These are phyloP conservation scores for Aricia artaxerxes DNA, from an alignment of 2,888 invertebrate genomes.

Conservation along the genomic window DNA sequence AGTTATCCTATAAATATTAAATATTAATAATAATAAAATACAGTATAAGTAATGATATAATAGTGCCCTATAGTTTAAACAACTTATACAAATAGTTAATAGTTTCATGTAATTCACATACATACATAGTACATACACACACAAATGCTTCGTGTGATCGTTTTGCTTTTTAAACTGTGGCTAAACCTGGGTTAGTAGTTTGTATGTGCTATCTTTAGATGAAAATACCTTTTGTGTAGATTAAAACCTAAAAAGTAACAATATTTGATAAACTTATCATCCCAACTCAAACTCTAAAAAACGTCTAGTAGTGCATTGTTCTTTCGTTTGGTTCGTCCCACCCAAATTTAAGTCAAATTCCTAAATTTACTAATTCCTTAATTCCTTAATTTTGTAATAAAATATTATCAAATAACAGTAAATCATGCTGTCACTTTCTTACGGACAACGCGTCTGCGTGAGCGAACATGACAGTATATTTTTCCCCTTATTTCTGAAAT, in stretches of 20 bases:
- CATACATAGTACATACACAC: background rate
- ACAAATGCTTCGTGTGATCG: constrained; percentile 14
- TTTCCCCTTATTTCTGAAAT: background rate
- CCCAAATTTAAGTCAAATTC: no score
- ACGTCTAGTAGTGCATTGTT: no score
- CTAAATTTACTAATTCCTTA: no score
- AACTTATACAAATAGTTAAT: background rate
- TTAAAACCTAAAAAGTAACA: background rate
- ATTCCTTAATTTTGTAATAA: no score
- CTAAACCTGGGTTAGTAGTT: background rate
- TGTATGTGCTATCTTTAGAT: background rate
- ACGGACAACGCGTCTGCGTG: no score
- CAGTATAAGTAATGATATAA: background rate
- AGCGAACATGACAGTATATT: no score
- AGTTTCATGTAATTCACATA: constrained; percentile 4
- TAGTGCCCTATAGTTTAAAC: background rate
- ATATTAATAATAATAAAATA: background rate
- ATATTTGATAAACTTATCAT: background rate
- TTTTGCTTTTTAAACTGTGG: constrained; percentile 13
- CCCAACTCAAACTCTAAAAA: no score
- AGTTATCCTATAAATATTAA: background rate
- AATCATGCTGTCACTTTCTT: no score
- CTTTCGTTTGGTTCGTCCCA: no score
- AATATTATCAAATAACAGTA: no score
- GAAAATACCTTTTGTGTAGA: background rate